A percentile compares a stretch with the other conserved stretches of the same genome.
These are phyloP conservation scores for Euzetes globulus DNA, from an alignment of 2,888 invertebrate genomes.

Conservation along the genomic window DNA sequence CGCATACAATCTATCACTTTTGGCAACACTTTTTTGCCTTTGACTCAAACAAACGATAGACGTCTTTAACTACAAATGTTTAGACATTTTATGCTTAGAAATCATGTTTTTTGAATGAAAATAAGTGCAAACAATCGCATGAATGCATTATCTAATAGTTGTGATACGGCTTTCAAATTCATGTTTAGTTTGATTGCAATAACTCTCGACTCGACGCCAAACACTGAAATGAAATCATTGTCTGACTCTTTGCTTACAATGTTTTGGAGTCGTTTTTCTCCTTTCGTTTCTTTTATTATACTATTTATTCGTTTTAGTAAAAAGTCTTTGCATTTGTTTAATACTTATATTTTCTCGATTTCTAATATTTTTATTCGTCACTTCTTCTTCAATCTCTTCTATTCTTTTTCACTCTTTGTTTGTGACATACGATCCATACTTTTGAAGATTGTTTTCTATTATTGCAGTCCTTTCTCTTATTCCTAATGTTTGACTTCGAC, in stretches of 20 bases:
- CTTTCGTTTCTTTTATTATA: slow-evolving; percentile 8
- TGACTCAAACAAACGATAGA: too few relatives aligned
- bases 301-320: neutral
- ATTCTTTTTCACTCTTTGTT: neutral
- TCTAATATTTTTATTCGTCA: slow-evolving; percentile 14
- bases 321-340: neutral
- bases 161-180: slow-evolving; percentile 6
- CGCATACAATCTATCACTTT: slow-evolving; percentile 9
- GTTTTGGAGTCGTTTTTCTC: neutral
- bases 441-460: slow-evolving; percentile 9
- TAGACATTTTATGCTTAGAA: neutral
- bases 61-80: neutral
- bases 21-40: slow-evolving; percentile 6
- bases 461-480: neutral
- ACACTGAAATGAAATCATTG: slow-evolving; percentile 19
- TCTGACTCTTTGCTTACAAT: neutral
- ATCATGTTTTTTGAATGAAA: neutral
- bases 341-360: slow-evolving; percentile 5
- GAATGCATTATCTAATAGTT: slow-evolving; percentile 20
- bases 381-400: neutral
- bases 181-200: slow-evolving; percentile 26
- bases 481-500: slow-evolving; percentile 16
- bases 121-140: slow-evolving; percentile 8
- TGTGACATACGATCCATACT: neutral
- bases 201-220: slow-evolving; percentile 27